Percentiles rank a stretch among this genome's conserved stretches.
phyloP scores from a whole-genome alignment of 2,888 invertebrate genomes.

The Polyommatus iphigenia region DNA sequence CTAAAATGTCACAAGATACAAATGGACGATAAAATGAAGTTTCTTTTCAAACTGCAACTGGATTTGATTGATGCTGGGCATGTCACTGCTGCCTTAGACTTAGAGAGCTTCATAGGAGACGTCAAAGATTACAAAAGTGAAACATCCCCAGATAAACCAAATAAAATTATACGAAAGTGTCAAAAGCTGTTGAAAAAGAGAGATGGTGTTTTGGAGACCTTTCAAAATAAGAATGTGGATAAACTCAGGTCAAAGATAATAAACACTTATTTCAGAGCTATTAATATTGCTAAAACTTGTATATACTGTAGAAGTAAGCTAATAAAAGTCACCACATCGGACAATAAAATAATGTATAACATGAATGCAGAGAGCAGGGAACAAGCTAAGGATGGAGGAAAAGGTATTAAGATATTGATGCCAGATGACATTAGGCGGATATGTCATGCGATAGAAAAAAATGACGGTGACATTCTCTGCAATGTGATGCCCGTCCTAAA shows the following conservation, averaged over 20 bases:
- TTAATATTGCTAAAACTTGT: constrained; percentile 73
- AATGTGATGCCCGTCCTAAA: constrained; percentile 86
- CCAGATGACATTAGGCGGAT: constrained; percentile 84
- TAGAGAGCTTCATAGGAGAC: constrained; percentile 72
- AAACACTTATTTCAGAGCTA: constrained; percentile 67
- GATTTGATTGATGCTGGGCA: constrained; percentile 87
- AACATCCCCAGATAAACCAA: constrained; percentile 67
- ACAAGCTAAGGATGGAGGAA: constrained; percentile 44
- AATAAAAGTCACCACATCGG: constrained; percentile 79
- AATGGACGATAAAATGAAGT: constrained; percentile 73
- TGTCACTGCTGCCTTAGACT: constrained; percentile 85
- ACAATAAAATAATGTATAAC: constrained; percentile 81
- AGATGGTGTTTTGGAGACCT: constrained; percentile 56
- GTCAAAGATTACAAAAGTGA: constrained; percentile 58
- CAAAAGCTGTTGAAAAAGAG: constrained; percentile 57
- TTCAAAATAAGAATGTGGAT: constrained; percentile 74
- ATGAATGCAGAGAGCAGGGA: constrained; percentile 47
- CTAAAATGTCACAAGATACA: constrained; percentile 85
- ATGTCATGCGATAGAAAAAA: constrained; percentile 85
- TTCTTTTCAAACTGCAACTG: constrained; percentile 84
- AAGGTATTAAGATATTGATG: constrained; percentile 77
- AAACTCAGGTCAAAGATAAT: constrained; percentile 70
- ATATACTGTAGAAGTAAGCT: constrained; percentile 75
- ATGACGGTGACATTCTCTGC: constrained; percentile 84
- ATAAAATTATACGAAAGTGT: constrained; percentile 67